These are phyloP conservation scores for Gymnocypris eckloni DNA, from an alignment of 2,797 vertebrate species.

Conservation along the genomic window DNA sequence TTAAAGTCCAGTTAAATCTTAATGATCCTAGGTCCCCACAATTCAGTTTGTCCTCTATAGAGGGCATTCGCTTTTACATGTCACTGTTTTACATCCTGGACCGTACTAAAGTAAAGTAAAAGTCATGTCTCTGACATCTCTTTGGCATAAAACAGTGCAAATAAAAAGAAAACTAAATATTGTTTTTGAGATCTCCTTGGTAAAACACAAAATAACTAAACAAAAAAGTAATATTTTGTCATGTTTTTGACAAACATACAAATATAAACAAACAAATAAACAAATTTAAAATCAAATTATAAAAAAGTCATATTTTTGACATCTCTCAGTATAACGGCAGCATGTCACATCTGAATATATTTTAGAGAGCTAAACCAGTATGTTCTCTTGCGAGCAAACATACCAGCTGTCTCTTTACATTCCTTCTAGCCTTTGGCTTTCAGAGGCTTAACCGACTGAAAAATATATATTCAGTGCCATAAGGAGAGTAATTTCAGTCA, in stretches of 20 bases:
- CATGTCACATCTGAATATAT: not conserved
- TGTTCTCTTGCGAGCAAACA: not conserved
- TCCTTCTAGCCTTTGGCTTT: not conserved
- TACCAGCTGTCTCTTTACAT: not conserved
- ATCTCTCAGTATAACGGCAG: not conserved
- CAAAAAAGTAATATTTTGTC: not conserved
- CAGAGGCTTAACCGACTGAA: slow-evolving; percentile 10
- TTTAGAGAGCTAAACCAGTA: not conserved
- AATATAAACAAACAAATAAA: not conserved
- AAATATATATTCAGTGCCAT: slow-evolving; percentile 22
- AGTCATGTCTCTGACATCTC: not conserved
- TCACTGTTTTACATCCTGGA: not conserved
- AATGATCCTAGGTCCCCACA: not conserved
- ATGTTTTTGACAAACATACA: not conserved
- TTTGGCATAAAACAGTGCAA: not conserved
- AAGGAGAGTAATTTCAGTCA: slow-evolving; percentile 14
- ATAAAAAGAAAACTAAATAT: too few species aligned
- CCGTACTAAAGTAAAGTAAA: not conserved
- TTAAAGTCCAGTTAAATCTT: not conserved
- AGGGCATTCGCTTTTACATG: not conserved
- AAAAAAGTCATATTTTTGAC: not conserved
- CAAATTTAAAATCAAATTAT: not conserved
- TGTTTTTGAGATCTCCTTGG: too few species aligned
- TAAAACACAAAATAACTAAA: too few species aligned
- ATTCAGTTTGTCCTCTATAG: not conserved